A percentile compares a stretch with the other conserved stretches of the same genome.
Evolutionary conservation across 2,113 vertebrate genomes (phyloP).

Genomic region (Psammodynastes pulverulentus): DNA sequence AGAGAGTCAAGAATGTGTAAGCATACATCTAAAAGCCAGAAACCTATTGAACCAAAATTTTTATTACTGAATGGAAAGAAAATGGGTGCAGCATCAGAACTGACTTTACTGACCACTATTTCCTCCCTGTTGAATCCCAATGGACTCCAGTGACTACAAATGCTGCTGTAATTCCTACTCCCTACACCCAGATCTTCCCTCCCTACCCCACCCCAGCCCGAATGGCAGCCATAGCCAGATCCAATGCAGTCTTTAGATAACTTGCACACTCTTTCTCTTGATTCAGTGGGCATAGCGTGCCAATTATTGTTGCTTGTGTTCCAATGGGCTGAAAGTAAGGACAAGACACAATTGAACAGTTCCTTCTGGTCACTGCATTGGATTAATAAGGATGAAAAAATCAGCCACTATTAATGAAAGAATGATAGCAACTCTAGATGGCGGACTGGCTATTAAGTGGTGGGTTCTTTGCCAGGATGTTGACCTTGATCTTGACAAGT

Average conservation of each 20-base stretch:
- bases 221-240: background rate
- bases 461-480: background rate
- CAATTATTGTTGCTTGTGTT: background rate
- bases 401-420: no score
- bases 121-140: background rate
- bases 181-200: background rate
- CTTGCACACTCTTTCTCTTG: background rate
- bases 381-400: background rate
- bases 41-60: background rate
- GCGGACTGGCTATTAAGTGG: no score
- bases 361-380: background rate
- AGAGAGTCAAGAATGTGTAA: background rate
- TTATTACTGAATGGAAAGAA: background rate
- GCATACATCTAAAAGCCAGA: background rate
- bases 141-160: background rate
- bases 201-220: rapidly evolving
- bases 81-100: background rate
- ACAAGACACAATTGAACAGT: background rate
- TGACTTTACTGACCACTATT: background rate
- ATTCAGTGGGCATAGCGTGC: background rate
- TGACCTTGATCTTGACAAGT: background rate
- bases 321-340: background rate
- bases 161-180: background rate
- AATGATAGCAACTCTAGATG: background rate
- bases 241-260: background rate